Conservation (phyloP, 2,888 invertebrate species). For the Stenotaenia linearis region DNA sequence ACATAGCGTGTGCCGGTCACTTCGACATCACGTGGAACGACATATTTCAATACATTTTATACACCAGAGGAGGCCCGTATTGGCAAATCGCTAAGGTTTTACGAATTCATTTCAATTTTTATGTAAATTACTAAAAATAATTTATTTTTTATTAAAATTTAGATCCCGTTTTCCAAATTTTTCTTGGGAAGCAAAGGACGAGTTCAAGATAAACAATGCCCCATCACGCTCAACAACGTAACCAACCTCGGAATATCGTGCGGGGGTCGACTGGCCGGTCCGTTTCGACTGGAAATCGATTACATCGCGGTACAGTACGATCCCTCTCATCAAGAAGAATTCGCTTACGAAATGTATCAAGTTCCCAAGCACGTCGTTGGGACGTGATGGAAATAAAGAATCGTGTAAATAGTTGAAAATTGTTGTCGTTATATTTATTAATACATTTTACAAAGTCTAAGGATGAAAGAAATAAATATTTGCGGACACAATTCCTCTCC, state of each 20-base stretch:
- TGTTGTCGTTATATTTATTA: slow-evolving; percentile 29
- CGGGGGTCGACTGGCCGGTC: slow-evolving; percentile 72
- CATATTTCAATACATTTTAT: slow-evolving; percentile 75
- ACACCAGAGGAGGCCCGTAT: slow-evolving; percentile 95
- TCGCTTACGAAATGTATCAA: slow-evolving; percentile 91
- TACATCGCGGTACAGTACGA: slow-evolving; percentile 83
- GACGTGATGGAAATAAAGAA: slow-evolving; percentile 31
- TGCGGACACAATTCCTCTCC: slow-evolving; percentile 8
- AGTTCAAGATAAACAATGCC: slow-evolving; percentile 71
- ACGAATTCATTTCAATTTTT: too few species aligned
- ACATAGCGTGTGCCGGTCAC: slow-evolving; percentile 66
- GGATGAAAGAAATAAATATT: slow-evolving; percentile 38
- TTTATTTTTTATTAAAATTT: too few species aligned
- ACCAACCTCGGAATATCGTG: slow-evolving; percentile 75
- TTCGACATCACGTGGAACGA: slow-evolving; percentile 87
- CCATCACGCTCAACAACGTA: slow-evolving; percentile 58
- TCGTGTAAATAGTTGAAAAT: background rate
- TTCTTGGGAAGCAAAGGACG: slow-evolving; percentile 73
- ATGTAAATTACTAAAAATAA: too few species aligned
- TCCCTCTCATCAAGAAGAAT: slow-evolving; percentile 70
- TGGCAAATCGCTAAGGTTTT: slow-evolving; percentile 85
- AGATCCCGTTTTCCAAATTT: slow-evolving; percentile 94
- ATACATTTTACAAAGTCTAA: slow-evolving; percentile 37
- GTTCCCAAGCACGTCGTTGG: slow-evolving; percentile 60
- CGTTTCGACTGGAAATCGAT: slow-evolving; percentile 84